Evolutionary conservation across 2,888 invertebrate genomes (phyloP), one percentile per base, ranked within the genome.

Genomic region (Ectropis crepuscularia): DNA sequence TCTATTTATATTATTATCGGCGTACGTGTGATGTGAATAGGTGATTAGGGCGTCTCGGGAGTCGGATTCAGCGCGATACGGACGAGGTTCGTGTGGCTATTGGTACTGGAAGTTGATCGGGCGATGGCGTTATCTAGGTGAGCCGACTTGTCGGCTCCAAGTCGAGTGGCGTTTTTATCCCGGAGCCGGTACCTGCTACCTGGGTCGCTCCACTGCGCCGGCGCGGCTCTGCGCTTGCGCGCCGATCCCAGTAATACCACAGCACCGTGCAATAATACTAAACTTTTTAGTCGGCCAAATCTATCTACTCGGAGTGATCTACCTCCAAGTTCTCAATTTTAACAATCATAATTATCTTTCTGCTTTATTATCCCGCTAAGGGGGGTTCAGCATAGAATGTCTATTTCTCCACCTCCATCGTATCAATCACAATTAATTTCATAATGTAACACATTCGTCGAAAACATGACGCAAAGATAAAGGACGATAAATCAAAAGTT

Each of bases 111-210:
- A 74, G 72, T 73, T 73, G 79, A 78, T 84, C 72, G 76, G 81
- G 9, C 67, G 80, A 77, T 72, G 63, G 65, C 61, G 67, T 87
- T 90, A 90, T 90, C 90, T 90, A 90, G 90, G 89, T 86, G 86
- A 86, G 85, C 74, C 79, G 80, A 75, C 77, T 78, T 81, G 89
- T 83, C 83, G 87, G 89, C 73, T 89, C 86, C 89, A 85, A 88
- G 88, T 90, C 83, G 81, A 91, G 90, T 88, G 87, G 85, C 80
- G 88, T 90, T 91, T 92, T 90, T 89, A 90, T 91, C 88, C 90
- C 88, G 84, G 79, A 82, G 79, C 57, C 11, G 59, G 57, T 61
- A 66, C 60, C 66, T 45, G 68, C 88, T 91, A 91, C 90, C 90
- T 91, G 91, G 82, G 28, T 11, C 42, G 41, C 74, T 75, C 68